phyloP scores from a whole-genome alignment of 1,140 invertebrate species.

The Phocides pigmalion region DNA sequence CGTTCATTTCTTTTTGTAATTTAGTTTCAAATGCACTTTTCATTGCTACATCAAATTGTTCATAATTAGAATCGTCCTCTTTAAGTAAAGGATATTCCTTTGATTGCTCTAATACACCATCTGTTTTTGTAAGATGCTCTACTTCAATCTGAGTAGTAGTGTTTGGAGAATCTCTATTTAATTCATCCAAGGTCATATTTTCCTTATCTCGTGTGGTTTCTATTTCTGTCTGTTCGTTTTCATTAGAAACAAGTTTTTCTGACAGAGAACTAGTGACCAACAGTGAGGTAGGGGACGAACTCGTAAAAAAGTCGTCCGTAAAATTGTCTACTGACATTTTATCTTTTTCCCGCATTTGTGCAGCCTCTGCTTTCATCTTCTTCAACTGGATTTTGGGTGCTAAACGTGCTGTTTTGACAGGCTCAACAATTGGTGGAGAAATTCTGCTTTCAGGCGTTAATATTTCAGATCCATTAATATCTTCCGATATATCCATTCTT shows the following conservation, averaged over 20 bases:
- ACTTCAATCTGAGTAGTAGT: conserved; percentile 16
- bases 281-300: not conserved
- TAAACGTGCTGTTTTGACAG: conserved; percentile 70
- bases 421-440: conserved; percentile 63
- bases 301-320: conserved; percentile 34
- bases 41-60: not conserved
- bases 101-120: conserved; percentile 20
- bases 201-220: not conserved
- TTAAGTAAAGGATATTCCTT: not conserved
- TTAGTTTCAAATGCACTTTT: conserved; percentile 6
- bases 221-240: not conserved
- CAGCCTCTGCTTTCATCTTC: conserved; percentile 78
- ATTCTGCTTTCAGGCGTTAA: conserved; percentile 61
- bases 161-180: not conserved
- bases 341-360: conserved; percentile 60
- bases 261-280: not conserved
- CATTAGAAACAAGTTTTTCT: conserved; percentile 5
- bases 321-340: conserved; percentile 51
- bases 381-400: conserved; percentile 82
- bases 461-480: conserved; percentile 67
- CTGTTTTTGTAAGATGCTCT: conserved; percentile 21
- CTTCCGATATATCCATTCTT: conserved; percentile 67
- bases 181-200: not conserved
- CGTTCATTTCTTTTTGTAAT: not conserved
- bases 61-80: not conserved